Evolutionary conservation across 2,888 invertebrate genomes (phyloP).

Genomic region (Latheticus oryzae): DNA sequence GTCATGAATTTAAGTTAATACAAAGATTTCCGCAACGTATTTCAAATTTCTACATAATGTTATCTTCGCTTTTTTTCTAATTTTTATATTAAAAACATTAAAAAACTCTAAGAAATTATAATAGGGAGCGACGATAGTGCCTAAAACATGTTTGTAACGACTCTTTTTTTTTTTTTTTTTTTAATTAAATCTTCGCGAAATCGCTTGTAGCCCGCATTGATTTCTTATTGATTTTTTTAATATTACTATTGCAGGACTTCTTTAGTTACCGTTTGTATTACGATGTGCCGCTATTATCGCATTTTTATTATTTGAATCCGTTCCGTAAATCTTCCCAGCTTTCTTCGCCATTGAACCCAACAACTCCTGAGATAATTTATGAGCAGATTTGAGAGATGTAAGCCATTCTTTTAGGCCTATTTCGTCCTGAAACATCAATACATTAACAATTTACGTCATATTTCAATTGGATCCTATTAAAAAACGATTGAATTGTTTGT

Average conservation of each 20-base stretch:
- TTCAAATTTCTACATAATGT: constrained; percentile 33
- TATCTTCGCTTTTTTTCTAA: constrained; percentile 14
- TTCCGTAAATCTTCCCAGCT: constrained; percentile 98
- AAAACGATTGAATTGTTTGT: constrained; percentile 5
- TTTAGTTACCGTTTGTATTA: constrained; percentile 71
- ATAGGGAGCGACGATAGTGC: constrained; percentile 39
- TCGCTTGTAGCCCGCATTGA: constrained; percentile 41
- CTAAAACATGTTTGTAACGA: constrained; percentile 35
- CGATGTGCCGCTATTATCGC: constrained; percentile 67
- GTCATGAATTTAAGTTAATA: constrained; percentile 39
- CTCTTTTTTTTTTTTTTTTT: too few species aligned
- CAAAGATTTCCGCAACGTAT: constrained; percentile 33
- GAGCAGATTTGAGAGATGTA: constrained; percentile 92
- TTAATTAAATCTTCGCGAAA: constrained; percentile 28
- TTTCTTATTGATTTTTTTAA: constrained; percentile 21
- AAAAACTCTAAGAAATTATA: constrained; percentile 31
- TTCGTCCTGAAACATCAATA: constrained; percentile 80
- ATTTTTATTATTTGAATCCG: constrained; percentile 70
- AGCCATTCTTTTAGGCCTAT: constrained; percentile 99
- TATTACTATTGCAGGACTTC: constrained; percentile 25
- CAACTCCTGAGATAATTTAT: constrained; percentile 95
- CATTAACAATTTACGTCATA: constrained; percentile 8
- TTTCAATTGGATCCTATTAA: constrained; percentile 4
- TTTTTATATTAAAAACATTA: constrained; percentile 30
- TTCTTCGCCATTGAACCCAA: constrained; percentile 98